Evolutionary conservation across 2,888 invertebrate genomes (phyloP).

Genomic region (Frankliniella intonsa): DNA sequence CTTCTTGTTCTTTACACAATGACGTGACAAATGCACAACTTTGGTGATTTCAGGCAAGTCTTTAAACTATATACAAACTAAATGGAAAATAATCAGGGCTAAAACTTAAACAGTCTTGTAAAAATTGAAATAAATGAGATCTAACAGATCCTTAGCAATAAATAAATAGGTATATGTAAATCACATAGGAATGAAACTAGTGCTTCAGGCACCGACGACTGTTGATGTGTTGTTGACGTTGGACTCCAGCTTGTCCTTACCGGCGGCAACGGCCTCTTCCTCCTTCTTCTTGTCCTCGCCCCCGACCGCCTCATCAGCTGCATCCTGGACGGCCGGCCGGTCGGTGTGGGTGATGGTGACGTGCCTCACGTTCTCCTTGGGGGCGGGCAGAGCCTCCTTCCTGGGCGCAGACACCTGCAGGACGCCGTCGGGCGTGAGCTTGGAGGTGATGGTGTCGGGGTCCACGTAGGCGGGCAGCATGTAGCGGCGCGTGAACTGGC

Average conservation of each 20-base stretch:
- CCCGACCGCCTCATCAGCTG: not conserved
- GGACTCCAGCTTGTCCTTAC: not conserved
- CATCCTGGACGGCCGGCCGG: not conserved
- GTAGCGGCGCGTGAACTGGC: conserved; percentile 2
- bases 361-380: conserved; percentile 36
- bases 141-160: no score
- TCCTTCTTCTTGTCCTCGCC: not conserved
- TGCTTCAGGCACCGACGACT: no score
- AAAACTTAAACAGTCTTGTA: no score
- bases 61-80: no score
- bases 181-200: no score
- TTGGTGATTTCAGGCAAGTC: no score
- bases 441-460: not conserved
- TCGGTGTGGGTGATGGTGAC: not conserved
- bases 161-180: no score
- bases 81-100: no score
- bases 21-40: no score
- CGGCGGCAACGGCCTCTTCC: not conserved
- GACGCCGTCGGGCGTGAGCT: conserved; percentile 41
- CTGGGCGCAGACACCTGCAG: conserved; percentile 45
- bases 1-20: no score
- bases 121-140: no score
- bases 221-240: no score
- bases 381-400: conserved; percentile 45
- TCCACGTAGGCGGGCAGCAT: not conserved